Evolutionary conservation across 1,140 invertebrate genomes (phyloP), one percentile per base, ranked within the genome.

Genomic region (Zaprionus africanus): DNA sequence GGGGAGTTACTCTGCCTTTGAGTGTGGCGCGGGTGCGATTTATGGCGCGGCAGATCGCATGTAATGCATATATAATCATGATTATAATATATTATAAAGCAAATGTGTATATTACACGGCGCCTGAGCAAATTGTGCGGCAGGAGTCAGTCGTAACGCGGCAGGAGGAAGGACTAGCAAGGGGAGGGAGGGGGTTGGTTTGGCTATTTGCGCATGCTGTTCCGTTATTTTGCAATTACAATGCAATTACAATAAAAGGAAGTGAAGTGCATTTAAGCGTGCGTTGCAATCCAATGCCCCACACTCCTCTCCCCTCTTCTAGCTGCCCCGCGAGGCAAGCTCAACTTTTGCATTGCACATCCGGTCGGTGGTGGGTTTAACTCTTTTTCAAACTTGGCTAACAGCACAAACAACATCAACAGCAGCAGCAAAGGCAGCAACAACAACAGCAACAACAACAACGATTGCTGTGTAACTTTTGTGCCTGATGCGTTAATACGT

Each of bases 171-270:
- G 61, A 63, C 13, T 38, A 41, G 24, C 17, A 51, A 36, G 67
- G 63, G 68, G 63, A 60, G 64, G 22, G 22, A 22, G 22, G 22
- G 22, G 22, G 22, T 22, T 22, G 22, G 71, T 62, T 70, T 60
- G 51, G 26, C 51, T 70, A 59, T 71, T 59, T 57, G 58, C 46
- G 41, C 58, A 70, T 46, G 59, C 73, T 64, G 78, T 61, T 79
- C 85, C 85, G 85, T 90, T 90, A 90, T 79, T 74, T 77, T 70
- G 76, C 85, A 90, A 90, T 90, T 88, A 88, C 85, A 88, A 72
- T 84, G 85, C 85, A 88, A 90, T 90, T 90, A 90, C 84, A 69
- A 66, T 82, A 59, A 84, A 90, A 88, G 85, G 88, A 90, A 81
- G 78, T 84, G 73, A 75, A 86, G 85, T 90, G 85, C 85, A 90